A percentile compares a stretch with the other conserved stretches of the same genome.
Conservation (phyloP, 30 jellyfish, hydroid and myxozoan species). For the Morbakka virulenta region DNA sequence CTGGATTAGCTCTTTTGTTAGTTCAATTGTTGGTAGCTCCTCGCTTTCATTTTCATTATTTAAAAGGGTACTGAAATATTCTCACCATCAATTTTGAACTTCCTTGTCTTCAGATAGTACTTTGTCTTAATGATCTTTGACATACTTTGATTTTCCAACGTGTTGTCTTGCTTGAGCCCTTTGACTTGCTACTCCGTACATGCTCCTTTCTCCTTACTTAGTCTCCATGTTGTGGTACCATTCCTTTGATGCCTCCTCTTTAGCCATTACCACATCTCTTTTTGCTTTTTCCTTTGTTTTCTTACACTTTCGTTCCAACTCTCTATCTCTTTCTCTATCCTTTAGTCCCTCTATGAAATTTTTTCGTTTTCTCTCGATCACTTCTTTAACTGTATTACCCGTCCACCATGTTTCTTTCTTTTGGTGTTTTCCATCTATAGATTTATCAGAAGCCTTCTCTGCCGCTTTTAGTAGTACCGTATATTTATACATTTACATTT, state of each 20-base stretch:
- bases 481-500: background rate
- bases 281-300: background rate
- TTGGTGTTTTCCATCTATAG: constrained; percentile 10
- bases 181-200: background rate
- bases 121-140: too few species aligned
- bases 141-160: background rate
- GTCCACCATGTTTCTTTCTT: constrained; percentile 13
- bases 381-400: constrained; percentile 4
- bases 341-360: too few species aligned
- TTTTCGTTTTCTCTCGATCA: background rate
- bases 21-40: too few species aligned
- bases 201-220: constrained; percentile 5
- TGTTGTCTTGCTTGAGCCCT: constrained; percentile 3
- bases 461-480: background rate
- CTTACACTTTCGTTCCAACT: too few species aligned
- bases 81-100: too few species aligned
- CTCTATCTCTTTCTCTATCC: too few species aligned
- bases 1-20: too few species aligned
- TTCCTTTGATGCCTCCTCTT: constrained; percentile 8
- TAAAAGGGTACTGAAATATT: too few species aligned
- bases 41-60: too few species aligned
- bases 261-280: background rate
- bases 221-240: constrained; percentile 13
- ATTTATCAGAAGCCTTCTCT: constrained; percentile 10
- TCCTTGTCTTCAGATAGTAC: too few species aligned